Percentiles rank a stretch among this genome's conserved stretches.
These are phyloP conservation scores for Germaria angustata DNA, from an alignment of 2,888 invertebrate genomes.

Conservation along the genomic window DNA sequence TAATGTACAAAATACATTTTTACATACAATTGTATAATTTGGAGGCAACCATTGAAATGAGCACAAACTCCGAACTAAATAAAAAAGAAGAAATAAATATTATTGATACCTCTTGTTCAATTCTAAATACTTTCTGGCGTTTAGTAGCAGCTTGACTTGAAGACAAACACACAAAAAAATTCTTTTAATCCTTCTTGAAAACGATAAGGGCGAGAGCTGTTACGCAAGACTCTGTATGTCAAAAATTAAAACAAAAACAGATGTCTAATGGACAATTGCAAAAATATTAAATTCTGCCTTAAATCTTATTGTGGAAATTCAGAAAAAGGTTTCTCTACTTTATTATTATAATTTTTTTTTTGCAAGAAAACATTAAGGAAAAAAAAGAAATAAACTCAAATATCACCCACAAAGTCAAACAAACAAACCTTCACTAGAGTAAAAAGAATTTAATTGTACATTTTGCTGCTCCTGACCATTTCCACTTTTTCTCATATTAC, in stretches of 20 bases:
- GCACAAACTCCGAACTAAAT: slow-evolving; percentile 14
- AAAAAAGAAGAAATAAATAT: background rate
- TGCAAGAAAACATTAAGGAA: background rate
- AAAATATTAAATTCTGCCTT: slow-evolving; percentile 52
- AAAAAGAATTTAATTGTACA: slow-evolving; percentile 12
- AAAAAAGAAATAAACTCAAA: slow-evolving; percentile 37
- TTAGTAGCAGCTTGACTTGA: slow-evolving; percentile 51
- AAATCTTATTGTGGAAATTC: slow-evolving; percentile 16
- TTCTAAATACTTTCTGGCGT: slow-evolving; percentile 12
- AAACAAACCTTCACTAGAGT: slow-evolving; percentile 48
- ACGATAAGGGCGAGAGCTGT: slow-evolving; percentile 25
- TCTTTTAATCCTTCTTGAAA: slow-evolving; percentile 61
- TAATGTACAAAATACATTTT: slow-evolving; percentile 37
- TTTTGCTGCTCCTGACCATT: slow-evolving; percentile 46
- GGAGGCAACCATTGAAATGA: slow-evolving; percentile 49
- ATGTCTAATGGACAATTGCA: slow-evolving; percentile 59
- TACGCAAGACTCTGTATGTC: slow-evolving; percentile 21
- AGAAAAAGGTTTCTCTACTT: slow-evolving; percentile 55
- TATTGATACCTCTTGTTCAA: slow-evolving; percentile 38
- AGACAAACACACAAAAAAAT: slow-evolving; percentile 14
- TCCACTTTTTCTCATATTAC: slow-evolving; percentile 46
- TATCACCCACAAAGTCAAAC: slow-evolving; percentile 57
- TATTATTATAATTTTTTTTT: too few relatives aligned
- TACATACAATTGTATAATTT: slow-evolving; percentile 35
- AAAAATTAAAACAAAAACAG: slow-evolving; percentile 44